Evolutionary conservation across 2,797 vertebrate genomes (phyloP), one percentile per base, ranked within the genome.

Genomic region (Muscicapa striata): DNA sequence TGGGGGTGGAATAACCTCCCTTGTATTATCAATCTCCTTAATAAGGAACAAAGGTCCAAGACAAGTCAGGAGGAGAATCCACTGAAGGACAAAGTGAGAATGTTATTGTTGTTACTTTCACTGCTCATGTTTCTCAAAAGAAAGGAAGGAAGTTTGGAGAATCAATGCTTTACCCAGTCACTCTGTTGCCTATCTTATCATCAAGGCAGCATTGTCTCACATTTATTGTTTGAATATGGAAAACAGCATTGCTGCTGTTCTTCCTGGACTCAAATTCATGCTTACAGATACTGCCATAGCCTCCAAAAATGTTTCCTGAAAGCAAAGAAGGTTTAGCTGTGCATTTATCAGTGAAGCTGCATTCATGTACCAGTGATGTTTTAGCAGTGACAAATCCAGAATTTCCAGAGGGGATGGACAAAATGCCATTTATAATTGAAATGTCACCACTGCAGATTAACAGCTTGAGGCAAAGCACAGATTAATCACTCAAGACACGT

Each of bases 401-500:
- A 95, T 95, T 90, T 93, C 94, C 92, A 90, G 88, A 90, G 92
- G 89, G 92, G 72, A 89, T 43, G 58, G 81, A 90, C 90, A 93
- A 94, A 95, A 96, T 92, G 79, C 90, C 29, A 1, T 86, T 94
- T 94, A 89, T 85, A 96, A 94, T 85, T 94, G 89, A 95, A 95
- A 95, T 95, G 94, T 94, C 96, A 95, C 77, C 48, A 41, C 83
- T 61, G 73, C 87, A 95, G 92, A 94, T 94, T 88, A 96, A 89
- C 88, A 92, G 93, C 87, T 91, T n/a, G 66, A 95, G 90, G 94
- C 95, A 94, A 75, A 93, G 74, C 61, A 73, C 70, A 89, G 83
- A 95, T 92, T 95, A 93, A 95, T 96, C 93, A 94, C 81, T 90
- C 63, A 83, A 77, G 74, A 95, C 89, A 81, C 24, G 5, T 3